Evolutionary conservation across 2,797 vertebrate genomes (phyloP).

Genomic region (Rhabdophis nuchalis): DNA sequence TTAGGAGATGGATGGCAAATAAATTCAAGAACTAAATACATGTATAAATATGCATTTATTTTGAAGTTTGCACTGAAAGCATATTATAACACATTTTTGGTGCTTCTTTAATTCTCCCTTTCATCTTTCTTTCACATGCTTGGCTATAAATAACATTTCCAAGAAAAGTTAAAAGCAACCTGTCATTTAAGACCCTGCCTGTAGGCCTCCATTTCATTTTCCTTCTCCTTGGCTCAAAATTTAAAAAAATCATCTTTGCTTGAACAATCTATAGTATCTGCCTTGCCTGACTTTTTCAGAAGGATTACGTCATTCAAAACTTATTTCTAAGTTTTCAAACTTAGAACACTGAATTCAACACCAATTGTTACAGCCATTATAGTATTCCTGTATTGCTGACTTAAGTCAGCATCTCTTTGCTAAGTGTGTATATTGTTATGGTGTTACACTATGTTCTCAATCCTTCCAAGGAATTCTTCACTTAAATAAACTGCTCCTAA

Average conservation of each 20-base stretch:
- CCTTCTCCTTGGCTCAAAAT: not conserved
- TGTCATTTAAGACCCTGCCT: not conserved
- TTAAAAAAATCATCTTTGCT: not conserved
- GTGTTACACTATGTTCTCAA: not conserved
- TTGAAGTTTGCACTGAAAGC: not conserved
- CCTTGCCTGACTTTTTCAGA: not conserved
- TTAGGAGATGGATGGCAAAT: not conserved
- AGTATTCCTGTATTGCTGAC: not conserved
- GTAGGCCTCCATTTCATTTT: not conserved
- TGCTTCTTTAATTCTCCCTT: slow-evolving; percentile 31
- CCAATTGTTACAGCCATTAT: not conserved
- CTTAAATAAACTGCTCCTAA: not conserved
- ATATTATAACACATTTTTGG: not conserved
- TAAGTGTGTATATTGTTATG: not conserved
- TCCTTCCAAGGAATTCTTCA: not conserved
- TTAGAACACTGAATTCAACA: not conserved
- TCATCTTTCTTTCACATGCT: not conserved
- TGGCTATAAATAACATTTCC: not conserved
- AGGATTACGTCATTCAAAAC: not conserved
- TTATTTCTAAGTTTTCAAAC: not conserved
- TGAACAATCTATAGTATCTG: not conserved
- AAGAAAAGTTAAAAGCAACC: not conserved
- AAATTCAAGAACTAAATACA: not conserved
- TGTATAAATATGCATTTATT: not conserved
- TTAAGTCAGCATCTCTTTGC: not conserved